phyloP scores from a whole-genome alignment of 2,888 invertebrate species.

The Hipparchia semele region DNA sequence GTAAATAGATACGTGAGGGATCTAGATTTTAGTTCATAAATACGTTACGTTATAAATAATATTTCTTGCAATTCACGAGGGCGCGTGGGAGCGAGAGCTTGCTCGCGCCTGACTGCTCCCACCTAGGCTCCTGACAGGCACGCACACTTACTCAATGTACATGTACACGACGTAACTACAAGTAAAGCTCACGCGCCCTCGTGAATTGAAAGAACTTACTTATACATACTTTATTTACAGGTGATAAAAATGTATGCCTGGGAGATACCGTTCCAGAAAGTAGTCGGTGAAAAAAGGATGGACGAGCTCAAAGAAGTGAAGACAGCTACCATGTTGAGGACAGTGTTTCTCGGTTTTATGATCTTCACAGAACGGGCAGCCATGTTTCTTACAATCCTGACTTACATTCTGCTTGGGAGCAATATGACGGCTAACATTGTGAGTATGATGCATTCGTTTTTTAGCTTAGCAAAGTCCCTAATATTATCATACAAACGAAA shows the following conservation, averaged over 20 bases:
- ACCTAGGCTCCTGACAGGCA: too few relatives aligned
- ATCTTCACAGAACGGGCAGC: slow-evolving; percentile 92
- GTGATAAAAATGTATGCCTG: slow-evolving; percentile 99
- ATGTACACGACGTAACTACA: too few relatives aligned
- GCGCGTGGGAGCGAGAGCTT: too few relatives aligned
- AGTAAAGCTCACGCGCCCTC: too few relatives aligned
- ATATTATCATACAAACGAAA: too few relatives aligned
- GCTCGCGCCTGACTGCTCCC: too few relatives aligned
- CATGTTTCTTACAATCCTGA: slow-evolving; percentile 88
- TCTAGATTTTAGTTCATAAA: too few relatives aligned
- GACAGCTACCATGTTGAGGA: slow-evolving; percentile 85
- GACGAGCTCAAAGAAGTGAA: slow-evolving; percentile 81
- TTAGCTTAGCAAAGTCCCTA: background rate
- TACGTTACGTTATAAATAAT: too few relatives aligned
- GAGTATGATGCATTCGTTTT: slow-evolving; percentile 49
- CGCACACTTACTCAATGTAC: too few relatives aligned
- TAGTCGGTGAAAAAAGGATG: slow-evolving; percentile 88
- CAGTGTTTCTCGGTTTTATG: slow-evolving; percentile 88
- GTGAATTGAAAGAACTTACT: too few relatives aligned
- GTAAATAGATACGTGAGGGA: too few relatives aligned
- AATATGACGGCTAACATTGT: slow-evolving; percentile 88
- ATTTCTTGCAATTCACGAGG: too few relatives aligned
- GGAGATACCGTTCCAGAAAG: slow-evolving; percentile 93
- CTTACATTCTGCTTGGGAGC: slow-evolving; percentile 86
- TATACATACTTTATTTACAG: slow-evolving; percentile 58